phyloP scores from a whole-genome alignment of 2,113 vertebrate genomes.

The Daubentonia madagascariensis region DNA sequence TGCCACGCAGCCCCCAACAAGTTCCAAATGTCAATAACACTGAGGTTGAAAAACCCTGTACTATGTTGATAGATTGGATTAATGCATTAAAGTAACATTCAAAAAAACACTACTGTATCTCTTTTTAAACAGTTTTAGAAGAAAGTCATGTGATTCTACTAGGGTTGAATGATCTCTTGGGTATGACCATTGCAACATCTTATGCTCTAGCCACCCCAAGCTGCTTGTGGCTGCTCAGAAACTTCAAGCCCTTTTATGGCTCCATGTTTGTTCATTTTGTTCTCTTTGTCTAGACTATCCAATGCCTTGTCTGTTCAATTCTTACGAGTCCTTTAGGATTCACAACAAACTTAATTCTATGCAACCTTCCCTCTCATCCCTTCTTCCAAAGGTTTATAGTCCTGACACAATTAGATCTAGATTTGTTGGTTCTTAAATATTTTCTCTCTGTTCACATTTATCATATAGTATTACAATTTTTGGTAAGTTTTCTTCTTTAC shows the following conservation, averaged over 20 bases:
- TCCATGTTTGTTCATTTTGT: not conserved
- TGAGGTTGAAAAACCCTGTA: not conserved
- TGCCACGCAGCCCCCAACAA: not conserved
- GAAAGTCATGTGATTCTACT: not conserved
- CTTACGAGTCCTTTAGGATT: not conserved
- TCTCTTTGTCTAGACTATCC: not conserved
- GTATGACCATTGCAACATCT: not conserved
- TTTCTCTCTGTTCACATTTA: not conserved
- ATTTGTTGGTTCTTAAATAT: not conserved
- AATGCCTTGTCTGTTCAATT: not conserved
- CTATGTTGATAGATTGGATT: not conserved
- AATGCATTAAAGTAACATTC: not conserved
- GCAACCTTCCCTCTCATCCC: not conserved
- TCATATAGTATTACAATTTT: not conserved
- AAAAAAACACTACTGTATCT: not conserved
- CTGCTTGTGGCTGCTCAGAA: too few species aligned
- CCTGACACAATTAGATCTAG: not conserved
- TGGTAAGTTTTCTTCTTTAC: not conserved
- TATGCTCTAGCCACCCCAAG: not conserved
- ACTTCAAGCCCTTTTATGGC: not conserved
- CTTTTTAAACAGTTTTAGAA: not conserved
- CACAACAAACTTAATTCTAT: not conserved
- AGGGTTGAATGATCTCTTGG: not conserved
- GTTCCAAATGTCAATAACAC: not conserved
- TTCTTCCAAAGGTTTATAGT: not conserved